Conservation (phyloP, 2,888 invertebrate genomes). For the Halocaridina rubra region DNA sequence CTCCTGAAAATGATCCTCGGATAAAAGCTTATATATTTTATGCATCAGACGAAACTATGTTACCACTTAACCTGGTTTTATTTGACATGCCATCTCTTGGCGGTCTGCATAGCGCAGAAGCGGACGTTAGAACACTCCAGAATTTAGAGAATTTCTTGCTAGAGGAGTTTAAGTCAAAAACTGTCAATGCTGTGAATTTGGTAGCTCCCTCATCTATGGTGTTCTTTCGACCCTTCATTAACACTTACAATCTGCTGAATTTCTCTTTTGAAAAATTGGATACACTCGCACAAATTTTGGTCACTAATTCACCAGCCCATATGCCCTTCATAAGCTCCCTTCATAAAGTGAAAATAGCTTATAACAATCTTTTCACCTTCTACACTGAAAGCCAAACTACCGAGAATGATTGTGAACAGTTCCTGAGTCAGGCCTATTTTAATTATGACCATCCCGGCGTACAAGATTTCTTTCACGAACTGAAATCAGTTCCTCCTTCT, state of each 20-base stretch:
- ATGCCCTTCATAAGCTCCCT: slow-evolving; percentile 20
- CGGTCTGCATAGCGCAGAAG: neutral
- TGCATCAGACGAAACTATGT: neutral
- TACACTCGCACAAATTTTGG: slow-evolving; percentile 17
- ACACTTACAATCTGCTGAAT: slow-evolving; percentile 22
- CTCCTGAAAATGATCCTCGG: neutral
- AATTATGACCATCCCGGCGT: slow-evolving; percentile 30
- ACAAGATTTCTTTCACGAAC: slow-evolving; percentile 33
- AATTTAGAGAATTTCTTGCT: neutral
- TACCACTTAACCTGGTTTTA: slow-evolving; percentile 21
- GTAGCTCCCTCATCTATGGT: neutral
- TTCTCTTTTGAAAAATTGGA: slow-evolving; percentile 11
- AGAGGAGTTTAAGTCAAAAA: neutral
- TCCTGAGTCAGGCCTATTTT: slow-evolving; percentile 11
- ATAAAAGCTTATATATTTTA: slow-evolving; percentile 13
- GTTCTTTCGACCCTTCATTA: neutral
- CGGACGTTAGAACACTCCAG: slow-evolving; percentile 4
- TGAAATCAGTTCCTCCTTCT: neutral
- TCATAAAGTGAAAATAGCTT: slow-evolving; percentile 13
- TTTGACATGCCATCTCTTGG: slow-evolving; percentile 24
- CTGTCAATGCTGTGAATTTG: slow-evolving; percentile 5
- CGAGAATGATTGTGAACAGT: neutral
- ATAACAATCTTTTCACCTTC: slow-evolving; percentile 28
- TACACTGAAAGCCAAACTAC: neutral
- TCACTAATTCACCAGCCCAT: slow-evolving; percentile 11